phyloP scores from a whole-genome alignment of 2,888 invertebrate genomes.

The Physocephala rufipes region DNA sequence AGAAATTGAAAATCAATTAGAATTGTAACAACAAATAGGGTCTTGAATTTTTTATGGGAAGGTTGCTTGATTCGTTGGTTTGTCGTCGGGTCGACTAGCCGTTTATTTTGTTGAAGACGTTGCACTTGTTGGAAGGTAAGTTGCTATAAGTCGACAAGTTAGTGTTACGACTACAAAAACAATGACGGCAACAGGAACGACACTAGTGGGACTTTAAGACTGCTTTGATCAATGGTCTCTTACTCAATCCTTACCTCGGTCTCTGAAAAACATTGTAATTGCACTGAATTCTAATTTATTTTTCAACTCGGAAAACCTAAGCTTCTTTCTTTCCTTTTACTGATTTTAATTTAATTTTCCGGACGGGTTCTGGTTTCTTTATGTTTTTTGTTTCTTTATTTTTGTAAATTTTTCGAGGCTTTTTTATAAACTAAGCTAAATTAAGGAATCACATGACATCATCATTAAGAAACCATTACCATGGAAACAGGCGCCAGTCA shows the following conservation, averaged over 20 bases:
- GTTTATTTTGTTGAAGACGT: too few species aligned
- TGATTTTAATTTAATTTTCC: slow-evolving; percentile 1
- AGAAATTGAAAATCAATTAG: slow-evolving; percentile 35
- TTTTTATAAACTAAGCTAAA: too few species aligned
- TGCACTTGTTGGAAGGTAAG: slow-evolving; percentile 25
- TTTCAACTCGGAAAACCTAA: background rate
- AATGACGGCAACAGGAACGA: background rate
- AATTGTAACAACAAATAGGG: slow-evolving; percentile 27
- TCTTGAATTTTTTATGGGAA: background rate
- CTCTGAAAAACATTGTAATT: too few species aligned
- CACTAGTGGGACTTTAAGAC: background rate
- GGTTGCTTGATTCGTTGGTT: background rate
- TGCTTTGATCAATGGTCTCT: background rate
- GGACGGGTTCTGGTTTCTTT: background rate
- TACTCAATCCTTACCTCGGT: background rate
- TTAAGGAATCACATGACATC: too few species aligned
- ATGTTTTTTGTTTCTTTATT: too few species aligned
- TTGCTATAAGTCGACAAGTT: background rate
- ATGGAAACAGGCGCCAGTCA: slow-evolving; percentile 40
- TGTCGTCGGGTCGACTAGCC: background rate
- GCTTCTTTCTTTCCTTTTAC: slow-evolving; percentile 4
- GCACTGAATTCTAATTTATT: slow-evolving; percentile 4
- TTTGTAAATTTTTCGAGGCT: background rate
- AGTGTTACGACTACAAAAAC: background rate
- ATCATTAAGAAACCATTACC: slow-evolving; percentile 42